Conservation (phyloP, 2,888 invertebrate genomes). For the Coecobrya sp. region DNA sequence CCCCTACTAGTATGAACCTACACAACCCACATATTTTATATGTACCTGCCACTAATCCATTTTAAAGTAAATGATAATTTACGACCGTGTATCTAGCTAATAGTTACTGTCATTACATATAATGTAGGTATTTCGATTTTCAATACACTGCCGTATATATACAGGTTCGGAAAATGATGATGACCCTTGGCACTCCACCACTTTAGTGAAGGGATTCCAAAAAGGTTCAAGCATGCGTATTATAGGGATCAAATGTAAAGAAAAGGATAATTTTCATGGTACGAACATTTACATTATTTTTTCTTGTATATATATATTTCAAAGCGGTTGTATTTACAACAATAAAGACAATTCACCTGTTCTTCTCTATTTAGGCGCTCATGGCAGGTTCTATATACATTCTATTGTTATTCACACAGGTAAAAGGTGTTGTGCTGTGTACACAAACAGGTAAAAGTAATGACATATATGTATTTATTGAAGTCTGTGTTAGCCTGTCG, state of each 20-base stretch:
- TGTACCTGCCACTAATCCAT: constrained; percentile 18
- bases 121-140: constrained; percentile 21
- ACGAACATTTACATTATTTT: not conserved
- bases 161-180: not conserved
- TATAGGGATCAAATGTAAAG: not conserved
- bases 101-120: constrained; percentile 5
- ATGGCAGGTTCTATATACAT: constrained; percentile 3
- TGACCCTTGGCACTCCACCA: constrained; percentile 52
- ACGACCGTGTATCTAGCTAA: constrained; percentile 68
- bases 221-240: constrained; percentile 28
- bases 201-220: constrained; percentile 23
- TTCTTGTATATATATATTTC: not conserved
- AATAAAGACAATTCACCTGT: constrained; percentile 42
- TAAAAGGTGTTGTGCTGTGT: constrained; percentile 20
- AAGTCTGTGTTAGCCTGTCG: constrained; percentile 17
- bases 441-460: constrained; percentile 33
- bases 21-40: no score
- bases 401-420: constrained; percentile 12
- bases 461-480: constrained; percentile 20
- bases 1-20: not conserved
- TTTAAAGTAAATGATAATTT: constrained; percentile 69
- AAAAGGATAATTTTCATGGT: constrained; percentile 24
- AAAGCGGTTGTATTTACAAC: not conserved
- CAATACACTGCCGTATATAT: not conserved
- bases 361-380: not conserved